Base-by-base conservation (phyloP, 2,888 invertebrate genomes). In the Synanthedon formicaeformis region DNA sequence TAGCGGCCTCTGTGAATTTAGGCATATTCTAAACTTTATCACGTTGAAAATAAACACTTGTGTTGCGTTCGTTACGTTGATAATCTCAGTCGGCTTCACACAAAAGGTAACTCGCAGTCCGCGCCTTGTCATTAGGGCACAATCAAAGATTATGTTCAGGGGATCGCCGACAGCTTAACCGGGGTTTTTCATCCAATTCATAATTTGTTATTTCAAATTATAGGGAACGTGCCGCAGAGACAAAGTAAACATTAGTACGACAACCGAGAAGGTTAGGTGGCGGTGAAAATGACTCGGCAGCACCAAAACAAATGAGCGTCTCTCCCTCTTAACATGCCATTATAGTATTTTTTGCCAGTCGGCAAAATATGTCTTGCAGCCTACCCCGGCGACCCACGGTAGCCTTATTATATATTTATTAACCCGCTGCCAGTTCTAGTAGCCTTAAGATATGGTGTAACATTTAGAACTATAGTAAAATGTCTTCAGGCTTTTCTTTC, bases 91-190 rank as follows among this genome's bases (percentile, higher is more conserved):
- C 87, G 86, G 87, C 86, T 71, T 70, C 66, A 72, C 63, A 81
- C 82, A 85, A 87, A 86, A 83, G 87, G 72, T 80, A 74, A 74
- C 71, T 76, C 67, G 61, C 69, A 77, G 65, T 78, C 78, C 67
- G 86, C 87, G 85, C 86, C 85, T 85, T 87, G 86, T 86, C 86
- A 86, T 87, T 87, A 86, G 74, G 71, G 73, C 72, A 79, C 82
- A 83, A 86, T 86, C 86, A 85, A 86, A 86, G 82, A 84, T 84
- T 79, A 77, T 85, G 83, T 85, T 86, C 83, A 83, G 83, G 34
- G 78, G 78, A 82, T 85, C 78, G 84, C 85, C 85, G 85, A 86
- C 86, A 86, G 83, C 81, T 86, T 83, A 82, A 78, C 80, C 71
- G 82, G 75, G 67, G 78, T 84, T 87, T 86, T 86, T 85, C 80